phyloP scores from a whole-genome alignment of 2,113 vertebrate species.

The Tyto alba region DNA sequence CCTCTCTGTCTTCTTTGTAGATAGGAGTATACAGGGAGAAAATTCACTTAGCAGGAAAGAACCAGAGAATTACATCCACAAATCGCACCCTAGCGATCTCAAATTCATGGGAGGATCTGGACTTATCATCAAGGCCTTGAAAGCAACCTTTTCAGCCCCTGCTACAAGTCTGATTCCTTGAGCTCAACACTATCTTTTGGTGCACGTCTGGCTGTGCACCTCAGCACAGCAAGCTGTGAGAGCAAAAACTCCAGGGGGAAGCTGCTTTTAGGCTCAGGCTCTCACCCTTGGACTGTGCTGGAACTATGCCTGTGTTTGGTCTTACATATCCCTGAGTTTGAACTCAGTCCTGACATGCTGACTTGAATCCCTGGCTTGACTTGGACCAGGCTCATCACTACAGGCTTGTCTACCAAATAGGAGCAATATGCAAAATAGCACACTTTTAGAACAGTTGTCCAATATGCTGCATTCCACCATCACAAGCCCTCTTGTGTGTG shows the following conservation, averaged over 20 bases:
- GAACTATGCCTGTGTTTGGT: background rate
- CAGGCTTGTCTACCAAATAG: background rate
- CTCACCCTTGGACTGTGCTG: background rate
- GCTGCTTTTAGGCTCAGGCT: background rate
- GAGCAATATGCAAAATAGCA: accelerated
- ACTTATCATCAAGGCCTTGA: background rate
- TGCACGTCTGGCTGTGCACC: background rate
- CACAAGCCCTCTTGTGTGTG: background rate
- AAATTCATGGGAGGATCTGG: background rate
- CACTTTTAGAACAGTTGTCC: background rate
- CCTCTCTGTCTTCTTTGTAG: background rate
- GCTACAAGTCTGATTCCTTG: background rate
- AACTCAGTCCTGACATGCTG: background rate
- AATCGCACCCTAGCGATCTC: background rate
- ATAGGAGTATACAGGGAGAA: background rate
- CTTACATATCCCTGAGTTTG: background rate
- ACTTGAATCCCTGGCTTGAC: background rate
- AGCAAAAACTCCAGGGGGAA: background rate
- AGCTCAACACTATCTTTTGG: background rate
- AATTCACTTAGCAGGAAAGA: background rate
- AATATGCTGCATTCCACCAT: background rate
- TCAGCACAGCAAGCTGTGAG: accelerated
- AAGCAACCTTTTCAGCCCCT: background rate
- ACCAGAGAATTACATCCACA: background rate
- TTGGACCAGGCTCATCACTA: background rate